Evolutionary conservation across 2,113 vertebrate genomes (phyloP).

Genomic region (Talpa occidentalis): DNA sequence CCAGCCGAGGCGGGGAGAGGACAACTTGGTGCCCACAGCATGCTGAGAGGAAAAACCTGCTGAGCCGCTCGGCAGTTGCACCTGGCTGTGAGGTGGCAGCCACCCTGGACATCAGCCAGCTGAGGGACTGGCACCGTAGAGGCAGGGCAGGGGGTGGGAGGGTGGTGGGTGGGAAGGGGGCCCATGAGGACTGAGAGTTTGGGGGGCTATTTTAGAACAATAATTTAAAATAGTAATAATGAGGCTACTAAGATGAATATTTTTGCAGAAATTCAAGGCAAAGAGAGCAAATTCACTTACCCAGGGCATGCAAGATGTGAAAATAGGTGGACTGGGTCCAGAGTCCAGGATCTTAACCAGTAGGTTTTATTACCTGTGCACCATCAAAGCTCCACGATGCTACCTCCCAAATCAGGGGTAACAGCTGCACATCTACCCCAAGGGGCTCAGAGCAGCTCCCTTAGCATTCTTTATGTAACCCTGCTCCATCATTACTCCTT

Average conservation of each 20-base stretch:
- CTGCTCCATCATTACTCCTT: too few species aligned
- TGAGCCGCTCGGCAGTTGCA: conserved; percentile 14
- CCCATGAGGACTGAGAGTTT: not conserved
- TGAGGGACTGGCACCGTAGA: not conserved
- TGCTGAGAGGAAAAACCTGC: conserved; percentile 77
- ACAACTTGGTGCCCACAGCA: not conserved
- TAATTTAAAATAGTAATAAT: not conserved
- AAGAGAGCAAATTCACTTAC: not conserved
- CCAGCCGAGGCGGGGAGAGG: not conserved
- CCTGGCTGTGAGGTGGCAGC: not conserved
- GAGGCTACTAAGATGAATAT: not conserved
- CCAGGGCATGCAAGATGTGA: not conserved
- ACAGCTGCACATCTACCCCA: fast-evolving
- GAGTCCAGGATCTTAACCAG: not conserved
- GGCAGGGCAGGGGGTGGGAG: too few species aligned
- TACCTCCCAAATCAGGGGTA: not conserved
- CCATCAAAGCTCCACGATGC: fast-evolving
- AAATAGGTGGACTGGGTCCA: not conserved
- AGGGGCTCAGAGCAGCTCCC: fast-evolving
- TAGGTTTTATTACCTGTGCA: not conserved
- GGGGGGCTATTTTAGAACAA: not conserved
- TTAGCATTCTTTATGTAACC: not conserved
- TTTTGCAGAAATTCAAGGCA: not conserved
- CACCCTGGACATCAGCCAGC: not conserved
- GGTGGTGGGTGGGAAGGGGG: not conserved